These are phyloP conservation scores for Prietella phreatophila DNA, from an alignment of 2,113 vertebrate species.

Conservation along the genomic window DNA sequence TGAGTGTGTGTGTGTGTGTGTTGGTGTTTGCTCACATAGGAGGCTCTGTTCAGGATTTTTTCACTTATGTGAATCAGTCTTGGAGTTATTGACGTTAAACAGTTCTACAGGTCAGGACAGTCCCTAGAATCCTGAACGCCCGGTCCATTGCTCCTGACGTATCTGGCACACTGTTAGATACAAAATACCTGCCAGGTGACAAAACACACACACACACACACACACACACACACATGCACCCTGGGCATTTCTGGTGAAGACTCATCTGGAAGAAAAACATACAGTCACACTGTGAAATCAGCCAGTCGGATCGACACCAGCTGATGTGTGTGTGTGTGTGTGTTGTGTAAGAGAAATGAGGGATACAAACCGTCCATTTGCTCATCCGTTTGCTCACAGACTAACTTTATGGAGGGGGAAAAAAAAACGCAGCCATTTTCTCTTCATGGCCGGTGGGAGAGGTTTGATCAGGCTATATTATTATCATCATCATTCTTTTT, in stretches of 20 bases:
- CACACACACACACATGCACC: constrained; percentile 33
- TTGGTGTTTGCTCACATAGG: constrained; percentile 22
- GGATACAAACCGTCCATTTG: constrained; percentile 26
- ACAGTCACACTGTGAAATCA: constrained; percentile 50
- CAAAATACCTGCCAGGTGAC: constrained; percentile 40
- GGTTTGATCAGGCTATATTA: not conserved
- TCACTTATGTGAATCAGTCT: constrained; percentile 32
- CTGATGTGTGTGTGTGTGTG: constrained; percentile 40
- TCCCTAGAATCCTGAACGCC: constrained; percentile 26
- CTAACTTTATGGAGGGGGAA: constrained; percentile 2
- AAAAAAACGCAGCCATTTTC: constrained; percentile 9
- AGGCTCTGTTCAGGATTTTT: constrained; percentile 32
- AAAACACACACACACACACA: not conserved
- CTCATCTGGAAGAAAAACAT: constrained; percentile 55
- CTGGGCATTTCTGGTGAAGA: constrained; percentile 46
- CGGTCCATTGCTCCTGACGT: constrained; percentile 28
- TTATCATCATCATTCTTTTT: too few species aligned
- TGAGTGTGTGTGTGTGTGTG: not conserved
- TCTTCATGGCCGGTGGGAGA: not conserved
- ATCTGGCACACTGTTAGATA: constrained; percentile 41
- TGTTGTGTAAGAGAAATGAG: constrained; percentile 21
- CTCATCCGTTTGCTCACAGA: constrained; percentile 24
- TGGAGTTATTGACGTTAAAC: constrained; percentile 39
- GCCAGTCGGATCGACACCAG: constrained; percentile 48
- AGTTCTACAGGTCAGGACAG: constrained; percentile 22